Conservation (phyloP, 2,888 invertebrate genomes). For the Pyrrhia umbra region DNA sequence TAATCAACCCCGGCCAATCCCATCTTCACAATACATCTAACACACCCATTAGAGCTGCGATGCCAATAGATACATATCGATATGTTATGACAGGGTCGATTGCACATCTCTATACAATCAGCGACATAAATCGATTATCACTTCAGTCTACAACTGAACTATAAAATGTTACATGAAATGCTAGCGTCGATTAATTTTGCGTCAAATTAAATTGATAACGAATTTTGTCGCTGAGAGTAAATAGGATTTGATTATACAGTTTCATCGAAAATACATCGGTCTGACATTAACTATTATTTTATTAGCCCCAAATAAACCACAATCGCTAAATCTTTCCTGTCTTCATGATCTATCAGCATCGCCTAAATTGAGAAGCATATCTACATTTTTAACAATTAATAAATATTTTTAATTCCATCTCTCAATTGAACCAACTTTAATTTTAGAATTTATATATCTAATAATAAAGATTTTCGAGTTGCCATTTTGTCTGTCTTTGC, state of each 20-base stretch:
- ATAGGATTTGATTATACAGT: neutral
- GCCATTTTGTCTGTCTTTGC: slow-evolving; percentile 31
- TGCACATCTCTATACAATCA: neutral
- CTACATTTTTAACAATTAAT: slow-evolving; percentile 59
- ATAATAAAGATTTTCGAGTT: slow-evolving; percentile 28
- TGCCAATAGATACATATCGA: slow-evolving; percentile 51
- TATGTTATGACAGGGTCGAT: slow-evolving; percentile 25
- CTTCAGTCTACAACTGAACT: too few species aligned
- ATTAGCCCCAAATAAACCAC: slow-evolving; percentile 6
- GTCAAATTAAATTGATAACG: too few species aligned
- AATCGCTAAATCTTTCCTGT: slow-evolving; percentile 1
- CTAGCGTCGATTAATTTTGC: too few species aligned
- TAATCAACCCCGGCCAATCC: neutral
- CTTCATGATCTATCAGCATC: slow-evolving; percentile 46
- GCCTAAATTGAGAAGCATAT: slow-evolving; percentile 62
- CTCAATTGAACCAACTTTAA: slow-evolving; percentile 35
- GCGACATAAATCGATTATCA: neutral
- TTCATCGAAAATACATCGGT: slow-evolving; percentile 3
- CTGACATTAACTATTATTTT: neutral
- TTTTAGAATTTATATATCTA: slow-evolving; percentile 47
- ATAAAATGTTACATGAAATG: too few species aligned
- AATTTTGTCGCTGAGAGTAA: too few species aligned
- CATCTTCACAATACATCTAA: slow-evolving; percentile 28
- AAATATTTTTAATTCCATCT: slow-evolving; percentile 50
- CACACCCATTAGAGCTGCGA: slow-evolving; percentile 27